Conservation (phyloP, 2,888 invertebrate species). For the Mythimna pallens region DNA sequence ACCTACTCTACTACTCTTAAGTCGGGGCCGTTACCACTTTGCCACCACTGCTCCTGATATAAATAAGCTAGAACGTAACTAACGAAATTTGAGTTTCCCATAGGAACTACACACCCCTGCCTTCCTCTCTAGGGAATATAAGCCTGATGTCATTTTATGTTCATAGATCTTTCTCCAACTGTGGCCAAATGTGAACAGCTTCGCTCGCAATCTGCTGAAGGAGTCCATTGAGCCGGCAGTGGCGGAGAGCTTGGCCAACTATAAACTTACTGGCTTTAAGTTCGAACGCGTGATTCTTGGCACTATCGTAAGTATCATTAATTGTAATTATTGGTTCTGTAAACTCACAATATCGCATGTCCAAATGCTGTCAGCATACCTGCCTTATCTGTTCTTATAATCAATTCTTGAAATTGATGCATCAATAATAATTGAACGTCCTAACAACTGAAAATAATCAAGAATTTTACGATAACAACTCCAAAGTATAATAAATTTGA, state of each 20-base stretch:
- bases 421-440: background rate
- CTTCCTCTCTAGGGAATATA: background rate
- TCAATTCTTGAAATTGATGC: conserved; percentile 7
- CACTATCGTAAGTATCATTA: conserved; percentile 94
- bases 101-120: background rate
- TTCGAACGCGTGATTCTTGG: conserved; percentile 99
- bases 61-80: background rate
- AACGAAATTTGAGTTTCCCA: background rate
- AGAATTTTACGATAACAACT: conserved; percentile 6
- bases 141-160: background rate
- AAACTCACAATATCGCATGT: conserved; percentile 11
- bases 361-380: background rate
- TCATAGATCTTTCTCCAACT: conserved; percentile 95
- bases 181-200: conserved; percentile 99
- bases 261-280: conserved; percentile 97
- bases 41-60: too few species aligned
- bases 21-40: too few species aligned
- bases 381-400: background rate
- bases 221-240: conserved; percentile 97
- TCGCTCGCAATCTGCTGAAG: conserved; percentile 95
- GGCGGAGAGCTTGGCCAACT: conserved; percentile 94
- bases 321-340: background rate
- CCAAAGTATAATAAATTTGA: background rate
- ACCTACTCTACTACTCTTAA: too few species aligned
- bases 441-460: conserved; percentile 14